These are phyloP conservation scores for Nothoprocta perdicaria DNA, from an alignment of 2,113 vertebrate genomes.

Conservation along the genomic window DNA sequence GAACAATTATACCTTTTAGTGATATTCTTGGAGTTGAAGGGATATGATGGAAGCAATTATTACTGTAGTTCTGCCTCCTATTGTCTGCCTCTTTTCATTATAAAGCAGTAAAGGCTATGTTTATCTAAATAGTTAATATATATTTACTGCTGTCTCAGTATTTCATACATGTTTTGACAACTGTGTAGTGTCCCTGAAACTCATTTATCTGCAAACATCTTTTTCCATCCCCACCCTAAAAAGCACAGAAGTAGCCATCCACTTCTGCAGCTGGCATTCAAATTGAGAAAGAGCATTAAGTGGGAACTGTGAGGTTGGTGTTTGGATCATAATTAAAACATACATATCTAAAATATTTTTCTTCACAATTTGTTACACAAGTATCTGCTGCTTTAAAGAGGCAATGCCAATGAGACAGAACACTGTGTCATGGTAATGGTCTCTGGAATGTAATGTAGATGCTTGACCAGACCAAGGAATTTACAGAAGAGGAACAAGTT, in stretches of 20 bases:
- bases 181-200: neutral
- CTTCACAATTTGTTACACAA: neutral
- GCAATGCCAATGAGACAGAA: neutral
- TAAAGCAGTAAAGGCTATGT: conserved; percentile 10
- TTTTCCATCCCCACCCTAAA: neutral
- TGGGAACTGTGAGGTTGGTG: neutral
- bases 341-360: neutral
- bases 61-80: neutral
- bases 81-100: conserved; percentile 28
- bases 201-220: neutral
- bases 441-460: neutral
- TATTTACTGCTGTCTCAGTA: conserved; percentile 34
- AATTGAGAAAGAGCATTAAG: neutral
- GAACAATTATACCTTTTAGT: conserved; percentile 53
- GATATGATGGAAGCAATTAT: conserved; percentile 21
- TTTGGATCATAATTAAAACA: neutral
- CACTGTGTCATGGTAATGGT: neutral
- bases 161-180: neutral
- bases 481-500: neutral
- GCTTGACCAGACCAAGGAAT: neutral
- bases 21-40: conserved; percentile 35
- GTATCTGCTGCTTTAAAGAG: neutral
- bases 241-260: neutral
- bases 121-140: conserved; percentile 30
- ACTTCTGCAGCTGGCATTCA: neutral